Evolutionary conservation across 2,797 vertebrate species (phyloP).

Genomic region (Diplodus sargus): DNA sequence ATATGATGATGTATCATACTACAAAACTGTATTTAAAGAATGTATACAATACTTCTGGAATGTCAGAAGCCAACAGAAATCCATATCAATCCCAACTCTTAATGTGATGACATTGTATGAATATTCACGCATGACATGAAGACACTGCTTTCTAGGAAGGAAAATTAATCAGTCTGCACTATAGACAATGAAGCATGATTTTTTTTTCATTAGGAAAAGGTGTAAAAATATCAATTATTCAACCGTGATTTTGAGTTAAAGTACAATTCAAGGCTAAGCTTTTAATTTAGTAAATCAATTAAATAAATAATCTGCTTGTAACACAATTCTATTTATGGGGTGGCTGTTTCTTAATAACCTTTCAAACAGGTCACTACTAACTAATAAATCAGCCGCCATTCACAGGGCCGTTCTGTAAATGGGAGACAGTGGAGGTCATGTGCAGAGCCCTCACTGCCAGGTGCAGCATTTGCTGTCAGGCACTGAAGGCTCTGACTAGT

Average conservation of each 20-base stretch:
- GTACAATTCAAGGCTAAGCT: neutral
- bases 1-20: neutral
- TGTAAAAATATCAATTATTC: neutral
- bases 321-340: constrained; percentile 7
- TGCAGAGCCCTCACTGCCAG: constrained; percentile 29
- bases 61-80: too few species aligned
- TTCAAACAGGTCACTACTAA: constrained; percentile 49
- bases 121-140: neutral
- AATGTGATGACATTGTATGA: neutral
- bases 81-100: neutral
- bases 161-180: neutral
- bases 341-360: constrained; percentile 8
- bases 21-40: too few species aligned
- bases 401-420: constrained; percentile 30
- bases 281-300: neutral
- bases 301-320: neutral
- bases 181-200: neutral
- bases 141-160: neutral
- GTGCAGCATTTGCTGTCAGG: constrained; percentile 42
- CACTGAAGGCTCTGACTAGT: constrained; percentile 16
- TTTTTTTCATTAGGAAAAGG: neutral
- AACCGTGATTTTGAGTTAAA: neutral
- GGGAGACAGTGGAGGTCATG: constrained; percentile 47
- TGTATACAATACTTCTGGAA: too few species aligned
- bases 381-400: constrained; percentile 50